These are phyloP conservation scores for Sesia apiformis DNA, from an alignment of 2,888 invertebrate genomes.

Conservation along the genomic window DNA sequence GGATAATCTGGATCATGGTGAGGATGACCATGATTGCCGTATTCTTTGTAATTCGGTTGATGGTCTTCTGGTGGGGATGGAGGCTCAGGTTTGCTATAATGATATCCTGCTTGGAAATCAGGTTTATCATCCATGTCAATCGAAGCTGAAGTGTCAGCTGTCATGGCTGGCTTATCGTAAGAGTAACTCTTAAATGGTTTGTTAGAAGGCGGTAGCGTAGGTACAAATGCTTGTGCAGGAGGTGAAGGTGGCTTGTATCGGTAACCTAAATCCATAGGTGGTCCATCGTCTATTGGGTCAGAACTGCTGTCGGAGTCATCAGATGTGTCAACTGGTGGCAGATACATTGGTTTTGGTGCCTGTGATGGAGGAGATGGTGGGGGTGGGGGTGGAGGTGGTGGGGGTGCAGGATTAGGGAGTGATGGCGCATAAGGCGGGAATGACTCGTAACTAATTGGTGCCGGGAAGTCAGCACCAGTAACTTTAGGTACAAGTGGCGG, in stretches of 20 bases:
- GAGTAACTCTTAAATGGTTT: slow-evolving; percentile 49
- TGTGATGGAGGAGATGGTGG: slow-evolving; percentile 9
- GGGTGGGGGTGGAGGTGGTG: slow-evolving; percentile 10
- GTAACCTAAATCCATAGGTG: slow-evolving; percentile 38
- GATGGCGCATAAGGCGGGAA: slow-evolving; percentile 54
- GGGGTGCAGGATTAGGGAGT: slow-evolving; percentile 5
- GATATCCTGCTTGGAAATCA: slow-evolving; percentile 25
- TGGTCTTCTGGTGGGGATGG: slow-evolving; percentile 2
- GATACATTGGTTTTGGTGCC: slow-evolving; percentile 15
- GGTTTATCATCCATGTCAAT: slow-evolving; percentile 28
- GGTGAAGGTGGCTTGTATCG: slow-evolving; percentile 44
- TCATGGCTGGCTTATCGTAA: slow-evolving; percentile 47
- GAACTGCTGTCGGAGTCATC: slow-evolving; percentile 23
- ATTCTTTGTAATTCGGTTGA: slow-evolving; percentile 16
- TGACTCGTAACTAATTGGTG: slow-evolving; percentile 50
- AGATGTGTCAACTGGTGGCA: slow-evolving; percentile 25
- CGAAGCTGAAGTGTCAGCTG: slow-evolving; percentile 26
- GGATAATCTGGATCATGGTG: slow-evolving; percentile 41
- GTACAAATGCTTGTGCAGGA: slow-evolving; percentile 28
- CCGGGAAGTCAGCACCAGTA: slow-evolving; percentile 43
- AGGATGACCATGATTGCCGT: slow-evolving; percentile 41
- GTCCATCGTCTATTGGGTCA: slow-evolving; percentile 23
- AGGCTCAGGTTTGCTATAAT: slow-evolving; percentile 16
- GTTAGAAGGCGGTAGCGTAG: slow-evolving; percentile 35
- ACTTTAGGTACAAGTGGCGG: slow-evolving; percentile 40